Evolutionary conservation across 2,113 vertebrate species (phyloP).

Genomic region (Clupea harengus): DNA sequence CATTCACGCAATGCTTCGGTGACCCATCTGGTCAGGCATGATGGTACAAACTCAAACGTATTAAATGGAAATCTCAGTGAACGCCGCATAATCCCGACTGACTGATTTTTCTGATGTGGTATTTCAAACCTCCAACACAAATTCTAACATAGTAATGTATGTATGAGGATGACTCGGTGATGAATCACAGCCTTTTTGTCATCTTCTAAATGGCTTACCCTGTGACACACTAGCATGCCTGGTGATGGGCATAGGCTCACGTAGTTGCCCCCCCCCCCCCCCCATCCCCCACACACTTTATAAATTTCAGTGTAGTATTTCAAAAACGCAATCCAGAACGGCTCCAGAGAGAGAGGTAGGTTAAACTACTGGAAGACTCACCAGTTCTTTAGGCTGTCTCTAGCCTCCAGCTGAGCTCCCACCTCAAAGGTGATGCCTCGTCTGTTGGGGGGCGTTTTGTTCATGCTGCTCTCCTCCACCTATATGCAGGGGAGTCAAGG

Average conservation of each 20-base stretch:
- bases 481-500: conserved; percentile 8
- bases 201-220: too few relatives aligned
- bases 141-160: too few relatives aligned
- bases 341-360: conserved; percentile 27
- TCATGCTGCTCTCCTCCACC: conserved; percentile 83
- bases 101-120: too few relatives aligned
- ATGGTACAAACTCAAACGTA: not conserved
- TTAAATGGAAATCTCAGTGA: not conserved
- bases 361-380: conserved; percentile 62
- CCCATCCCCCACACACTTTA: not conserved
- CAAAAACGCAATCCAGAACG: not conserved
- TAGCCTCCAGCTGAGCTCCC: conserved; percentile 96
- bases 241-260: conserved; percentile 65
- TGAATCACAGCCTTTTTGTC: not conserved
- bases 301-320: not conserved
- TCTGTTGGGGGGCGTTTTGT: conserved; percentile 97
- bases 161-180: too few relatives aligned
- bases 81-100: not conserved
- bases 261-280: not conserved
- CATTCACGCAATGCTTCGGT: not conserved
- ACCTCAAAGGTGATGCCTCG: conserved; percentile 98
- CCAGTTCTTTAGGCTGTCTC: conserved; percentile 98
- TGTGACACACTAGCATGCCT: not conserved
- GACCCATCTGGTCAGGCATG: not conserved
- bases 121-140: too few relatives aligned